Evolutionary conservation across 1,140 invertebrate species (phyloP).

Genomic region (Chironomus tepperi): DNA sequence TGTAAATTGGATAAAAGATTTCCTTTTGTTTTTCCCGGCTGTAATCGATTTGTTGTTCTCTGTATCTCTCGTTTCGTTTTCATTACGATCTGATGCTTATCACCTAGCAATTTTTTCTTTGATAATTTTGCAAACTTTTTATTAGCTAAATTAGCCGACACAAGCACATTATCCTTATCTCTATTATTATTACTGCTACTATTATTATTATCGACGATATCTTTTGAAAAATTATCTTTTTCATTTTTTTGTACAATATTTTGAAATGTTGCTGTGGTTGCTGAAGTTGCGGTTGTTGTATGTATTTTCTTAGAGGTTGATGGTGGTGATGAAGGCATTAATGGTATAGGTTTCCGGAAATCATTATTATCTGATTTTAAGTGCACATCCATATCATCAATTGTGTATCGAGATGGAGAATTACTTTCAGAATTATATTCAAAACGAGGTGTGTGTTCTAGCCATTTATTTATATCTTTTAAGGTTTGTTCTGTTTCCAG

Average conservation of each 20-base stretch:
- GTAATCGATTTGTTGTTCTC: conserved; percentile 68
- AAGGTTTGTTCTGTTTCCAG: conserved; percentile 71
- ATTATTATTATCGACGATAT: conserved; percentile 33
- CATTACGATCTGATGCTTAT: conserved; percentile 34
- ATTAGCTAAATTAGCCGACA: conserved; percentile 22
- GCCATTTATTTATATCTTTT: conserved; percentile 81
- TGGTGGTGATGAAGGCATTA: conserved; percentile 25
- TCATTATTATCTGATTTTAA: conserved; percentile 34
- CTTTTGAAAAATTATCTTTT: conserved; percentile 32
- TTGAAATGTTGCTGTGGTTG: conserved; percentile 30
- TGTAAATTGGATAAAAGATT: conserved; percentile 57
- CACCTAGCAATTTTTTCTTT: conserved; percentile 36
- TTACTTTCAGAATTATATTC: conserved; percentile 64
- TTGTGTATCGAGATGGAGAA: conserved; percentile 51
- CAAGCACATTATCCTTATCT: too few species aligned
- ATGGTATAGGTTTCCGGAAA: conserved; percentile 34
- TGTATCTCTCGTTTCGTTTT: conserved; percentile 60
- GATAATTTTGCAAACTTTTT: conserved; percentile 38
- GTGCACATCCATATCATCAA: conserved; percentile 45
- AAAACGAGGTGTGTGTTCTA: conserved; percentile 69
- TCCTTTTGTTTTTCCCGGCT: conserved; percentile 76
- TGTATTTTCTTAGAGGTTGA: conserved; percentile 26
- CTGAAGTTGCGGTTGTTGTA: too few species aligned
- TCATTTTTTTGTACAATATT: conserved; percentile 33
- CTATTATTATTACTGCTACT: too few species aligned